Percentiles rank a stretch among this genome's conserved stretches.
phyloP scores from a whole-genome alignment of 2,888 invertebrate species.

The Macrosoma leucophasiata region DNA sequence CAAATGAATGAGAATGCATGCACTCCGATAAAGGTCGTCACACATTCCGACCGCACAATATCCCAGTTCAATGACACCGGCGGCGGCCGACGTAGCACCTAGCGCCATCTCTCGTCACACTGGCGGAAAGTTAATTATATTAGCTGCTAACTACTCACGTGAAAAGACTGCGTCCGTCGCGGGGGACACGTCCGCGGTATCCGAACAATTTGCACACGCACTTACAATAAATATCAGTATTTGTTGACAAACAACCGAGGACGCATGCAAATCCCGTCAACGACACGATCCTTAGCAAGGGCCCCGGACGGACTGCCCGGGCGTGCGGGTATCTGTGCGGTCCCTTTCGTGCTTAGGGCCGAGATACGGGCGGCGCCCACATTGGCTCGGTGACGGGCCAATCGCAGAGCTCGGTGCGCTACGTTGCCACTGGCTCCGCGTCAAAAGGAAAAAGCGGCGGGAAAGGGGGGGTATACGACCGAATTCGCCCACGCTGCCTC shows the following conservation, averaged over 20 bases:
- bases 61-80: conserved; percentile 58
- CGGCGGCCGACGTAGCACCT: conserved; percentile 32
- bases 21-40: conserved; percentile 40
- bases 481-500: conserved; percentile 43
- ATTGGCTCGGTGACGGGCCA: conserved; percentile 52
- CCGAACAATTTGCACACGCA: conserved; percentile 39
- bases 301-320: conserved; percentile 59
- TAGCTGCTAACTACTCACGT: conserved; percentile 53
- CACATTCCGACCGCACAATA: conserved; percentile 37
- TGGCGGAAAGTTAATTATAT: conserved; percentile 36
- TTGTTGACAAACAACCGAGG: conserved; percentile 45
- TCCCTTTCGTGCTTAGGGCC: conserved; percentile 65
- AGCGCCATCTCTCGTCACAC: conserved; percentile 60
- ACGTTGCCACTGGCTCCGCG: conserved; percentile 44
- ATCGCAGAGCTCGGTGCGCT: conserved; percentile 39
- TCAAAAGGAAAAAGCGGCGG: conserved; percentile 56
- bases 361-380: conserved; percentile 35
- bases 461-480: conserved; percentile 54
- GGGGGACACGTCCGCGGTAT: conserved; percentile 37
- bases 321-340: conserved; percentile 31
- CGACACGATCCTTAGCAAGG: conserved; percentile 56
- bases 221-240: conserved; percentile 43
- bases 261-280: conserved; percentile 41
- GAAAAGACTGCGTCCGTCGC: conserved; percentile 38
- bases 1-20: conserved; percentile 34